Evolutionary conservation across 2,888 invertebrate species (phyloP), one percentile per base, ranked within the genome.

Genomic region (Imbricaverruca yamaguchii): DNA sequence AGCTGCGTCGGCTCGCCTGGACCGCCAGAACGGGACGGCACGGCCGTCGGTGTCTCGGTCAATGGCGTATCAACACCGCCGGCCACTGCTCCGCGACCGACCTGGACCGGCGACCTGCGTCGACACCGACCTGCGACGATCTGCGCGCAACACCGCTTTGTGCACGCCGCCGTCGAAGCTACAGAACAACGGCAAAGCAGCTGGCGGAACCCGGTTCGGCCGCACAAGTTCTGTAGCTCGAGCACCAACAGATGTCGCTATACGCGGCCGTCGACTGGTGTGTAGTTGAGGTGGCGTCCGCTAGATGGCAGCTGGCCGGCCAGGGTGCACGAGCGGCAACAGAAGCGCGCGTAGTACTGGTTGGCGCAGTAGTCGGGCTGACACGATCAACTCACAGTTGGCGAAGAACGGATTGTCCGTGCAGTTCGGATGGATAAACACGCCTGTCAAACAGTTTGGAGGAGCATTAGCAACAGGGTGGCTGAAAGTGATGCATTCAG

Each of bases 271-370:
- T 61, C 55, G 23, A 80, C 53, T n/a, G 81, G 39, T n/a, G 78
- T n/a, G 39, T 84, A 84, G 55, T 87, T 86, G 57, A 89, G 85
- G 84, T 89, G 89, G 9, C 89, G 87, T 74, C 89, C 89, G 83
- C 87, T 86, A 8, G 87, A 85, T 25, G 90, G 89, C 82, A 95
- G 88, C 86, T 93, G 93, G 0, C 95, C 95, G 0, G 95, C 94
- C 86, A 93, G 90, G 83, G 95, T 94, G 87, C 97, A 97, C 2
- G 96, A 95, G 87, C 92, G 91, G 89, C 97, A 98, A 88, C 97
- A 98, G 91, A 96, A 96, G 83, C 91, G 91, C 88, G 90, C 91
- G 84, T 95, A 94, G 85, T 88, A 87, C 84, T 91, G 90, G 89
- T 97, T 95, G n/a, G 89, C 89, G 87, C 97, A 98, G 87, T 93